A percentile compares a stretch with the other conserved stretches of the same genome.
Evolutionary conservation across 2,888 invertebrate genomes (phyloP).

Genomic region (Atrina japonica): DNA sequence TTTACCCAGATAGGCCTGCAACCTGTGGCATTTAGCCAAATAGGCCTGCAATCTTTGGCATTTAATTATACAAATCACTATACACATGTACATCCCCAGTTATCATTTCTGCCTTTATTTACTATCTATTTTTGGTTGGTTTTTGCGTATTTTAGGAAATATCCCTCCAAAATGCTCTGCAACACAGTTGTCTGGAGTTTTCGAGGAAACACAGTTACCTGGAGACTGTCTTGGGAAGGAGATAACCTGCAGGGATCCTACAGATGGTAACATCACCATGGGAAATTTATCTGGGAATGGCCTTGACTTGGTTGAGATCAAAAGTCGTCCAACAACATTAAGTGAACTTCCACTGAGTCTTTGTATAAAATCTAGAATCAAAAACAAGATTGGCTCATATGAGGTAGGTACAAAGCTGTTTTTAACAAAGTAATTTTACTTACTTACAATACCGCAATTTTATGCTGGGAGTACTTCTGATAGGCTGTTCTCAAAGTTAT

Average conservation of each 20-base stretch:
- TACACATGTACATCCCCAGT: no score
- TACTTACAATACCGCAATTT: no score
- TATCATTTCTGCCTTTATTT: no score
- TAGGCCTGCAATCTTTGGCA: no score
- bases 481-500: no score
- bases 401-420: constrained; percentile 4
- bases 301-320: constrained; percentile 2
- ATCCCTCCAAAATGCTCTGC: constrained; percentile 26
- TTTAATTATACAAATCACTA: no score
- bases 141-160: constrained; percentile 14
- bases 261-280: constrained; percentile 19
- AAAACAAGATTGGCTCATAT: constrained; percentile 18
- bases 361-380: constrained; percentile 21
- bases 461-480: no score
- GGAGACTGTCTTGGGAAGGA: constrained; percentile 32
- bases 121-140: no score
- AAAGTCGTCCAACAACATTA: constrained; percentile 1
- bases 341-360: constrained; percentile 28
- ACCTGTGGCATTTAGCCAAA: no score
- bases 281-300: constrained; percentile 7
- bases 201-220: constrained; percentile 18
- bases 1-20: no score
- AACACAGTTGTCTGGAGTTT: background rate
- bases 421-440: no score
- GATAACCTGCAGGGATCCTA: constrained; percentile 28